Base-by-base conservation (phyloP, 1,140 invertebrate genomes). In the Drosophila pallidifrons region DNA sequence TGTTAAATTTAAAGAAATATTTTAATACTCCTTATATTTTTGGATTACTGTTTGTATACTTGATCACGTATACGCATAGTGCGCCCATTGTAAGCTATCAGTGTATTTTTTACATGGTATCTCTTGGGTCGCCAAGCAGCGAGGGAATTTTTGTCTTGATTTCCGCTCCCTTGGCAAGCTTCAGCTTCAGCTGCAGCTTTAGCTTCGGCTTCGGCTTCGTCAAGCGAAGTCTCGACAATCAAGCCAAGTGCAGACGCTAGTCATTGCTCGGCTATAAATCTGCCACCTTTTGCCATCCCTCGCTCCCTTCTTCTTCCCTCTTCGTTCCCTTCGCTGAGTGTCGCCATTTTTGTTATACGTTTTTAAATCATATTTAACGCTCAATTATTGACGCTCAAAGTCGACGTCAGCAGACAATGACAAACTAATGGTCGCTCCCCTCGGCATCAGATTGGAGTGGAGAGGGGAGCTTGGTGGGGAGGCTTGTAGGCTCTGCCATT, bases 311-410 rank as follows among this genome's bases (percentile, higher is more conserved):
- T 30, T 51, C 8, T 15, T 25, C 35, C 8, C 20, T 25, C 35
- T 10, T 15, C 15, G 7, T 28, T 16, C 43, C 1, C 35, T 32
- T 47, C 55, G n/a, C 38, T 64, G 63, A 4, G 30, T 15, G 1
- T 25, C 49, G 25, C 25, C 51, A 30, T 57, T 57, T 57, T 55
- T 57, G 15, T 57, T 66, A 45, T 77, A 59, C 54, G 52, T 49
- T 81, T 76, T 65, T 81, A 88, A 89, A 88, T 88, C 85, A 88
- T 89, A 88, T 88, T 88, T 88, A 79, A 88, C 85, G 85, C 85
- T 88, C 85, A 88, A 88, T 88, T 88, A 88, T 88, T 88, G 85
- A 81, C 81, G 78, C 77, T 88, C 81, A 88, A 85, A 88, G 85
- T 75, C 81, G 81, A 75, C 47, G 75, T 6, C 60, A 25, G 58